phyloP scores from a whole-genome alignment of 2,888 invertebrate genomes.

The Podabrus alpinus region DNA sequence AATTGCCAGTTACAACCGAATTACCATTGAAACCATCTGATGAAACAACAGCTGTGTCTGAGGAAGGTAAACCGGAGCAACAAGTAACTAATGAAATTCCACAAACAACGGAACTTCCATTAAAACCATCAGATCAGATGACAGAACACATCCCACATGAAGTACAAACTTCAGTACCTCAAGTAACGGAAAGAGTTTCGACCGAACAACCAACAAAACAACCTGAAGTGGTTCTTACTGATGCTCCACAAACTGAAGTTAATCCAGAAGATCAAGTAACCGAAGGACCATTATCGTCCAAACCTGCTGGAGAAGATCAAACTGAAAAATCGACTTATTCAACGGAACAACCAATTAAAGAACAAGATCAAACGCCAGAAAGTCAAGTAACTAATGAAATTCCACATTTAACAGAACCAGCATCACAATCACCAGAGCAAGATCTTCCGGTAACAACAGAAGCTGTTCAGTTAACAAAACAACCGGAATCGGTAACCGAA shows the following conservation, averaged over 20 bases:
- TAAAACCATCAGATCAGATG: background rate
- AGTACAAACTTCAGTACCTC: conserved; percentile 11
- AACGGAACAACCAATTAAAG: background rate
- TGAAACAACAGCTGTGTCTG: background rate
- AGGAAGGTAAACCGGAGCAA: background rate
- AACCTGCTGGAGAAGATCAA: background rate
- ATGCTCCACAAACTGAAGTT: conserved; percentile 11
- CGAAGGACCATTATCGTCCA: background rate
- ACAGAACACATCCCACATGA: conserved; percentile 15
- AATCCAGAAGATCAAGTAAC: conserved; percentile 9
- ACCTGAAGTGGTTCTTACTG: conserved; percentile 4
- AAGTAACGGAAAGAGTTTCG: conserved; percentile 6
- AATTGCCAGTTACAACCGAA: conserved; percentile 5
- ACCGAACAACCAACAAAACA: background rate
- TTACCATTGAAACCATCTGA: background rate
- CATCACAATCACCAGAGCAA: conserved; percentile 42
- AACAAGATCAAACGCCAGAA: background rate
- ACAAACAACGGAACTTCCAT: background rate
- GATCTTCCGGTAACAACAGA: conserved; percentile 42
- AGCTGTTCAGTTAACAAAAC: background rate
- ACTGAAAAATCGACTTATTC: background rate
- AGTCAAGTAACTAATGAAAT: background rate
- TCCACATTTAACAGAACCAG: background rate
- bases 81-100: background rate
- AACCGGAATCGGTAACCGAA: conserved; percentile 10